Evolutionary conservation across 2,113 vertebrate species (phyloP).

Genomic region (Butorides virescens): DNA sequence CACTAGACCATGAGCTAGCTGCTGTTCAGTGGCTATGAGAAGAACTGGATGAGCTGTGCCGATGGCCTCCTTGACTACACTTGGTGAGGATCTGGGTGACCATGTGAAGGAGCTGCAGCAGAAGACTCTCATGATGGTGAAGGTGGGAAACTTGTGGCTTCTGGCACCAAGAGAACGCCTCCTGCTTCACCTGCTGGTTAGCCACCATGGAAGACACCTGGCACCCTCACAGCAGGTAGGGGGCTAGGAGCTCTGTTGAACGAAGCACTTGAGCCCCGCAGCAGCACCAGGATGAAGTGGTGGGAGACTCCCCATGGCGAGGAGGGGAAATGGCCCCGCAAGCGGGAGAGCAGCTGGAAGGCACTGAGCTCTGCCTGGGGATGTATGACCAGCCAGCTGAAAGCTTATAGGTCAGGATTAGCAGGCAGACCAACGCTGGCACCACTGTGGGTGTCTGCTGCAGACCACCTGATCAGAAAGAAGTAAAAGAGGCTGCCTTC

Average conservation of each 20-base stretch:
- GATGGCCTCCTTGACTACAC: neutral
- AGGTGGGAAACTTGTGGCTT: neutral
- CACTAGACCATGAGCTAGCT: neutral
- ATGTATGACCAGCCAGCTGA: neutral
- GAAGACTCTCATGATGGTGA: neutral
- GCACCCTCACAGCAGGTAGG: neutral
- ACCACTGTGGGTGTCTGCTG: neutral
- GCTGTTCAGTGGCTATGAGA: neutral
- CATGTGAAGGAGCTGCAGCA: neutral
- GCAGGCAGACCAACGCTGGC: neutral
- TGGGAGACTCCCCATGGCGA: neutral
- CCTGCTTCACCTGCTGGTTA: neutral
- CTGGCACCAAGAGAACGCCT: neutral
- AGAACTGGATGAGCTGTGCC: neutral
- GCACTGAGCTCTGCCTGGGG: neutral
- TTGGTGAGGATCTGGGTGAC: neutral
- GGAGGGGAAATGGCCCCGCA: neutral
- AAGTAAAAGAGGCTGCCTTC: neutral
- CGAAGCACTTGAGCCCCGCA: neutral
- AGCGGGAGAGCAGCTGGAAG: neutral
- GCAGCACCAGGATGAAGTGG: neutral
- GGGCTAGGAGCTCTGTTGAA: neutral
- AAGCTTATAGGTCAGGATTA: neutral
- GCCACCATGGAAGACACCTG: neutral
- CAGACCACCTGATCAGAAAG: neutral